These are phyloP conservation scores for Amblyopsis rosae DNA, from an alignment of 2,113 vertebrate genomes.

Conservation along the genomic window DNA sequence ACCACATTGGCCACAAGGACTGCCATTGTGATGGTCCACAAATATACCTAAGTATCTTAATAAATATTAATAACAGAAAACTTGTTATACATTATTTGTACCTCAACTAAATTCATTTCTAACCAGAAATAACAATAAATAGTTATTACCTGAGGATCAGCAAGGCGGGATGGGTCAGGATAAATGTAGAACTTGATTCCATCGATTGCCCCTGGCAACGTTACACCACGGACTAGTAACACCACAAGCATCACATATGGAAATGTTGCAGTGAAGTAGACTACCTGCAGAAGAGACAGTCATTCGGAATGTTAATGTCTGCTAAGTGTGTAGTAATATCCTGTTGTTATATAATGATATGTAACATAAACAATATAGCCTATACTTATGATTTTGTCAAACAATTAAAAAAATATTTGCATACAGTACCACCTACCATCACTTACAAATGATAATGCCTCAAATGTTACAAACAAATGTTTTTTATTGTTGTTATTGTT, in stretches of 20 bases:
- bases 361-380: neutral
- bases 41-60: too few relatives aligned
- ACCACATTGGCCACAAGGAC: too few relatives aligned
- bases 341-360: neutral
- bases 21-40: too few relatives aligned
- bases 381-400: too few relatives aligned
- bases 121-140: neutral
- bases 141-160: conserved; percentile 86
- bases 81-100: neutral
- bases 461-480: too few relatives aligned
- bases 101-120: neutral
- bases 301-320: neutral
- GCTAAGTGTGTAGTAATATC: neutral
- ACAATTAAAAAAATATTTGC: too few relatives aligned
- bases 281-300: conserved; percentile 78
- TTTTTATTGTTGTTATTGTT: too few relatives aligned
- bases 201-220: conserved; percentile 84
- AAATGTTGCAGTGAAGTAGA: conserved; percentile 96
- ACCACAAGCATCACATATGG: conserved; percentile 89
- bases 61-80: neutral
- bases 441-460: too few relatives aligned
- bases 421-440: too few relatives aligned
- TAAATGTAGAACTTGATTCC: conserved; percentile 94
- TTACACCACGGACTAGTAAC: conserved; percentile 88
- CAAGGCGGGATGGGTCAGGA: conserved; percentile 86